phyloP scores from a whole-genome alignment of 2,113 vertebrate species.

The Thunnus thynnus region DNA sequence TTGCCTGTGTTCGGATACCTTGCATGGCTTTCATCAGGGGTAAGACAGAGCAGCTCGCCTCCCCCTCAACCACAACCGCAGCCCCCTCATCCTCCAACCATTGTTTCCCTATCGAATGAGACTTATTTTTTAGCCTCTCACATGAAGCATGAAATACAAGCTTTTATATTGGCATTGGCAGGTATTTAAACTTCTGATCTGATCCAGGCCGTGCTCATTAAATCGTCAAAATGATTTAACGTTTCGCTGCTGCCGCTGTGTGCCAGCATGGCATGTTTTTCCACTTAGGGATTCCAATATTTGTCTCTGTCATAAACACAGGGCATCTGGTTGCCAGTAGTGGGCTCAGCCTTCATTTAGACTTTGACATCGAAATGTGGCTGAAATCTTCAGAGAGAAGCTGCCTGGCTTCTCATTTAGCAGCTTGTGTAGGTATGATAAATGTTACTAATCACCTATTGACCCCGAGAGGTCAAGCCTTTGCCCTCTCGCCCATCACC shows the following conservation, averaged over 20 bases:
- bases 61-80: constrained; percentile 51
- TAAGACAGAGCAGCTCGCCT: constrained; percentile 21
- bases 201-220: constrained; percentile 78
- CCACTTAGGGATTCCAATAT: constrained; percentile 76
- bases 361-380: constrained; percentile 65
- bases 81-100: constrained; percentile 53
- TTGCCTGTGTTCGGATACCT: constrained; percentile 56
- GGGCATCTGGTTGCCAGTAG: constrained; percentile 75
- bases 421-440: constrained; percentile 76
- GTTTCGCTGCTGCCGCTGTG: constrained; percentile 61
- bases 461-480: constrained; percentile 76
- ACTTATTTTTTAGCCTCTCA: constrained; percentile 69
- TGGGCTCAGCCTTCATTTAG: constrained; percentile 65
- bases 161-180: constrained; percentile 75
- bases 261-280: constrained; percentile 80
- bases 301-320: constrained; percentile 77
- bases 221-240: constrained; percentile 76
- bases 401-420: constrained; percentile 69
- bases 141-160: constrained; percentile 75
- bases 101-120: constrained; percentile 67
- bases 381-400: constrained; percentile 58
- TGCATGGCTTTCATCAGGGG: constrained; percentile 57
- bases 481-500: constrained; percentile 72
- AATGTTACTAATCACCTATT: constrained; percentile 84
- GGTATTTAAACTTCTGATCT: constrained; percentile 77